phyloP scores from a whole-genome alignment of 2,797 vertebrate genomes.

The Spheniscus humboldti region DNA sequence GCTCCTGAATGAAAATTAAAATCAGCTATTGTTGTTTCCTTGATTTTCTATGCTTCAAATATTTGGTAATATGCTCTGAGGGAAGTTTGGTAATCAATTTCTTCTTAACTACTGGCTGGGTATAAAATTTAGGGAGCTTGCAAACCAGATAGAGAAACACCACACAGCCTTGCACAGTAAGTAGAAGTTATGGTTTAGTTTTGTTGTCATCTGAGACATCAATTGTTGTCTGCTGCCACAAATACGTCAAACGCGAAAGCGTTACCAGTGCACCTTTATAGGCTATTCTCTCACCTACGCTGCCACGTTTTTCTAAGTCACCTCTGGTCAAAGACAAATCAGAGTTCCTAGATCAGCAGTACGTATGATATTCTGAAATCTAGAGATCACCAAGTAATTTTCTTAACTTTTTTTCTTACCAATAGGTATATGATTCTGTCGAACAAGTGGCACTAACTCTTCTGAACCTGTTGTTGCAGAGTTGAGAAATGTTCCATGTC shows the following conservation, averaged over 20 bases:
- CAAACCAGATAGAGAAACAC: not conserved
- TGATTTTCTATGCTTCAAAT: not conserved
- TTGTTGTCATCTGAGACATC: not conserved
- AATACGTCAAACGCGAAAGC: not conserved
- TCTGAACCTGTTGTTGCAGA: constrained; percentile 78
- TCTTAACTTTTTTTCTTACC: constrained; percentile 73
- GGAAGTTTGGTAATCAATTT: not conserved
- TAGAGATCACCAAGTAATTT: not conserved
- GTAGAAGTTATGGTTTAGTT: not conserved
- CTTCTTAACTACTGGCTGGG: not conserved
- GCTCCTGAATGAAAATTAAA: not conserved
- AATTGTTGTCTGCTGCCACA: not conserved
- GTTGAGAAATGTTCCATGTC: constrained; percentile 90
- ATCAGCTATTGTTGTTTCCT: not conserved
- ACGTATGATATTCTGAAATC: not conserved
- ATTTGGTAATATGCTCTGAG: not conserved
- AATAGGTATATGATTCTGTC: constrained; percentile 82
- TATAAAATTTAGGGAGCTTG: not conserved
- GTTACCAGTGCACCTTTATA: not conserved
- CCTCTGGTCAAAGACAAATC: not conserved
- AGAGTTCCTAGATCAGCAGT: not conserved
- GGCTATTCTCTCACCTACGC: not conserved
- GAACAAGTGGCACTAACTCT: constrained; percentile 84
- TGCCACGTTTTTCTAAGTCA: not conserved
- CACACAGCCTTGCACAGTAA: not conserved